phyloP scores from a whole-genome alignment of 1,140 invertebrate genomes.

The Notospermus geniculatus region DNA sequence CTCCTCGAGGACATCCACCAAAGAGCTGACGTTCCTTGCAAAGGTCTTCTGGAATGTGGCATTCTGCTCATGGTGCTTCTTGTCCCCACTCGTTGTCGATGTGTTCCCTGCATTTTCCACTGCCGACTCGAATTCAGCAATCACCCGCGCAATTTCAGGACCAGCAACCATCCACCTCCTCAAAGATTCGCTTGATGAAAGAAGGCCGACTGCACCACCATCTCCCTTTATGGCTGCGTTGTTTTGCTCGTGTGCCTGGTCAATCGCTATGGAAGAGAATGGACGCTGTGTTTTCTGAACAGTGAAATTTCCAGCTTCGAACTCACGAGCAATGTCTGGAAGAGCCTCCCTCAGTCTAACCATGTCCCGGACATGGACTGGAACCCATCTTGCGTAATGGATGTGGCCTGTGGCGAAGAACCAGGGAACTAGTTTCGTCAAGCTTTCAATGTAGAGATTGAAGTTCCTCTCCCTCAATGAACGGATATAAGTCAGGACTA shows the following conservation, averaged over 20 bases:
- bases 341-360: constrained; percentile 6
- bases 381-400: constrained; percentile 34
- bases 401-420: constrained; percentile 32
- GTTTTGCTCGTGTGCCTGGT: constrained; percentile 37
- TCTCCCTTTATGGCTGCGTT: constrained; percentile 32
- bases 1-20: constrained; percentile 11
- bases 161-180: constrained; percentile 27
- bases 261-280: constrained; percentile 32
- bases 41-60: constrained; percentile 13
- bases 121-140: constrained; percentile 34
- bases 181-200: constrained; percentile 2
- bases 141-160: constrained; percentile 25
- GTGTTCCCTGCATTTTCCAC: not conserved
- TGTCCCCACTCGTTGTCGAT: not conserved
- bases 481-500: constrained; percentile 16
- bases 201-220: constrained; percentile 32
- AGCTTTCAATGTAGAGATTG: constrained; percentile 23
- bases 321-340: constrained; percentile 21
- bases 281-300: constrained; percentile 22
- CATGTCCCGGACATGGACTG: constrained; percentile 33
- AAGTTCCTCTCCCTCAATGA: constrained; percentile 28
- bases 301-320: constrained; percentile 25
- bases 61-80: constrained; percentile 17
- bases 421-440: constrained; percentile 25
- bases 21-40: constrained; percentile 10